Percentiles rank a stretch among this genome's conserved stretches.
phyloP scores from a whole-genome alignment of 2,113 vertebrate species.

The Solea senegalensis region DNA sequence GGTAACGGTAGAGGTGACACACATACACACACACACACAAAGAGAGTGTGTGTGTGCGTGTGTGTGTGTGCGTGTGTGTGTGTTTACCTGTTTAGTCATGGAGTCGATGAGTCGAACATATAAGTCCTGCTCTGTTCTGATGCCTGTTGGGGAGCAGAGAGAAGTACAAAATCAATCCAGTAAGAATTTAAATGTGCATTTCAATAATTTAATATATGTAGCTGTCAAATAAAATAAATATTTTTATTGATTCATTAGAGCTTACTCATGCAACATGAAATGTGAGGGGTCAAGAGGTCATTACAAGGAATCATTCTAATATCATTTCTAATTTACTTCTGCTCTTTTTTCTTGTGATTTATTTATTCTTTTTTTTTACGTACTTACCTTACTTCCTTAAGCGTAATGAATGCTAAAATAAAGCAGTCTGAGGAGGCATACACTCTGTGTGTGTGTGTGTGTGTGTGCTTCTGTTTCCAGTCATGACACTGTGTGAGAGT shows the following conservation, averaged over 20 bases:
- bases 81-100: slow-evolving; percentile 78
- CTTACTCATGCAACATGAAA: background rate
- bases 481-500: background rate
- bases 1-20: slow-evolving; percentile 70
- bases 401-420: background rate
- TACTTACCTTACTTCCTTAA: background rate
- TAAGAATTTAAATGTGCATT: background rate
- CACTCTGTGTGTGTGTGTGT: background rate
- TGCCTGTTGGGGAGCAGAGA: slow-evolving; percentile 62
- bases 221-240: too few species aligned
- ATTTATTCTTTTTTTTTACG: too few species aligned
- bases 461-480: background rate
- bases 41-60: slow-evolving; percentile 5
- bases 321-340: background rate
- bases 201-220: too few species aligned
- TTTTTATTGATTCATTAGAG: too few species aligned
- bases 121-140: slow-evolving; percentile 80
- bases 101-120: slow-evolving; percentile 79
- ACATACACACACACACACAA: background rate
- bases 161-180: slow-evolving; percentile 1
- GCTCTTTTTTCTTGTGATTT: background rate
- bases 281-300: background rate
- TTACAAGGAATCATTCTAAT: background rate
- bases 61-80: background rate
- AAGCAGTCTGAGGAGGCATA: background rate